These are phyloP conservation scores for Tribolium castaneum DNA, from an alignment of 1,140 invertebrate genomes.

Conservation along the genomic window DNA sequence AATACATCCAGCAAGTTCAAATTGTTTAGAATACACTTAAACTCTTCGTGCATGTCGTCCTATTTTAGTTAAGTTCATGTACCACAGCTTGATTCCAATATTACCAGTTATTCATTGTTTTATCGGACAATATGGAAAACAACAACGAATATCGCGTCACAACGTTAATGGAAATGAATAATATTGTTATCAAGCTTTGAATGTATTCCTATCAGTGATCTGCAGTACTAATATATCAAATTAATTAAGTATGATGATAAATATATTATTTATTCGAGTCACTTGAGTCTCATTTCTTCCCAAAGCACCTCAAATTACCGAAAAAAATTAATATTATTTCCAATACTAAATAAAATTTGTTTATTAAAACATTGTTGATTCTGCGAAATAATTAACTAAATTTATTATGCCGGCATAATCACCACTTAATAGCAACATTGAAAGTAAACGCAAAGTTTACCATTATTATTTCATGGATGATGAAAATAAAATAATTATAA, in stretches of 20 bases:
- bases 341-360: background rate
- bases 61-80: conserved; percentile 39
- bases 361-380: background rate
- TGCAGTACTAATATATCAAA: conserved; percentile 56
- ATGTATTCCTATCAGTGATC: conserved; percentile 48
- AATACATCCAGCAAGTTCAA: conserved; percentile 54
- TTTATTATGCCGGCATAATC: background rate
- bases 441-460: background rate
- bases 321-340: too few species aligned
- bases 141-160: conserved; percentile 37
- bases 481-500: background rate
- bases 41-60: conserved; percentile 46
- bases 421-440: background rate
- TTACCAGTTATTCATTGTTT: conserved; percentile 6
- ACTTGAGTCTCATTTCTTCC: conserved; percentile 39
- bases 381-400: background rate
- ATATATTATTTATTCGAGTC: conserved; percentile 59
- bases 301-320: background rate
- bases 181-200: conserved; percentile 40
- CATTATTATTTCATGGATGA: background rate
- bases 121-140: background rate
- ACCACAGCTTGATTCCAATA: conserved; percentile 15
- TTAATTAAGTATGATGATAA: conserved; percentile 57
- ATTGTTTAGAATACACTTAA: conserved; percentile 48
- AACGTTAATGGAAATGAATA: background rate